A percentile compares a stretch with the other conserved stretches of the same genome.
phyloP scores from a whole-genome alignment of 2,888 invertebrate genomes.

The Hipparchia semele region DNA sequence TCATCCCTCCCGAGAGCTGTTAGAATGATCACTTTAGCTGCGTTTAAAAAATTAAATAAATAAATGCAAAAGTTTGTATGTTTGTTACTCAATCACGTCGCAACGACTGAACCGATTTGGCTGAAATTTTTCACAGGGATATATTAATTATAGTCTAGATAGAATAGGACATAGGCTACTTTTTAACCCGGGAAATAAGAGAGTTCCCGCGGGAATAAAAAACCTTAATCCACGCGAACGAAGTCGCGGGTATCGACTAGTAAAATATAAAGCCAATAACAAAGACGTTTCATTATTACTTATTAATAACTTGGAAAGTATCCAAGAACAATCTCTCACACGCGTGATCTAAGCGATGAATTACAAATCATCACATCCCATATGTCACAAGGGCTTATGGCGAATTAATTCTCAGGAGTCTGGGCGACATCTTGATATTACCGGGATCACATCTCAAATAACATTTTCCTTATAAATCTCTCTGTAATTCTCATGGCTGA shows the following conservation, averaged over 20 bases:
- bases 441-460: slow-evolving; percentile 19
- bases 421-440: slow-evolving; percentile 15
- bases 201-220: too few species aligned
- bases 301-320: neutral
- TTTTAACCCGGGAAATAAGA: too few species aligned
- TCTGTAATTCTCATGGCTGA: slow-evolving; percentile 7
- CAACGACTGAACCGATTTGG: too few species aligned
- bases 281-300: too few species aligned
- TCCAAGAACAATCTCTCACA: neutral
- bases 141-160: too few species aligned
- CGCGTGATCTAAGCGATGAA: slow-evolving; percentile 21
- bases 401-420: slow-evolving; percentile 36
- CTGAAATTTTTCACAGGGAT: too few species aligned
- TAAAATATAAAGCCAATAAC: too few species aligned
- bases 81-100: too few species aligned
- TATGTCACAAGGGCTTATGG: slow-evolving; percentile 37
- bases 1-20: neutral
- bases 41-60: neutral
- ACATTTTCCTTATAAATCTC: slow-evolving; percentile 18
- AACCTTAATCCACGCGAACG: too few species aligned
- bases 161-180: too few species aligned
- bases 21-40: neutral
- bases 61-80: too few species aligned
- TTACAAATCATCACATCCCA: slow-evolving; percentile 34
- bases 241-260: too few species aligned